Base-by-base conservation (phyloP, 1,140 invertebrate species). In the Aphelenchoides besseyi region DNA sequence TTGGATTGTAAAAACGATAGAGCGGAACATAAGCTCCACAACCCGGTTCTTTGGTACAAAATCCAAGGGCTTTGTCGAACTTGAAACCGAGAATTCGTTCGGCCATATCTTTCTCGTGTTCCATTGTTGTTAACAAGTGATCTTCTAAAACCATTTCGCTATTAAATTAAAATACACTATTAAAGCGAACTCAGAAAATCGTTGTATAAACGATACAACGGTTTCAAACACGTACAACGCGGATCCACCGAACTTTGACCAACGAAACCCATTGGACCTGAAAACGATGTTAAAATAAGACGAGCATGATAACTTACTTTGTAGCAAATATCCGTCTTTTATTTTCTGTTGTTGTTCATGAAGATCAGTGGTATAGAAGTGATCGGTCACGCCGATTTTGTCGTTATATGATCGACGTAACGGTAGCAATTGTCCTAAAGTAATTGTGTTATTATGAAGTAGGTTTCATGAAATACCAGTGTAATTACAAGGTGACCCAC, bases 1-100 rank as follows among this genome's bases (percentile, higher is more conserved):
- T 67, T 2, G 79, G 33, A 37, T 75, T 81, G 54, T 79, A 79
- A 48, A 81, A 79, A 23, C 77, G 78, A 76, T 79, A 79, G 30
- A 79, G 61, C 16, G 77, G 77, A 35, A 81, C n/a, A 64, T 79
- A 81, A 12, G 77, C 77, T n/a, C 79, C 77, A 62, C 77, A 79
- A 2, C 79, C 77, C n/a, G 77, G 77, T 29, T 79, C 76, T 59
- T 78, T 79, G 8, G 77, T 79, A 68, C 77, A 79, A 64, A 76
- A 79, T 18, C 77, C 77, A 28, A 80, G 61, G 30, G 78, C 68
- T 33, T 48, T 66, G 35, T 79, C 77, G 62, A 78, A 80, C 30
- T 41, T 77, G 64, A 81, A 79, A 9, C 77, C 77, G 3, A 81
- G 59, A 18, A 76, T n/a, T 9, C 23, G 26, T 53, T 81, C 76